Conservation (phyloP, 2,888 invertebrate genomes). For the Emmelina monodactyla region DNA sequence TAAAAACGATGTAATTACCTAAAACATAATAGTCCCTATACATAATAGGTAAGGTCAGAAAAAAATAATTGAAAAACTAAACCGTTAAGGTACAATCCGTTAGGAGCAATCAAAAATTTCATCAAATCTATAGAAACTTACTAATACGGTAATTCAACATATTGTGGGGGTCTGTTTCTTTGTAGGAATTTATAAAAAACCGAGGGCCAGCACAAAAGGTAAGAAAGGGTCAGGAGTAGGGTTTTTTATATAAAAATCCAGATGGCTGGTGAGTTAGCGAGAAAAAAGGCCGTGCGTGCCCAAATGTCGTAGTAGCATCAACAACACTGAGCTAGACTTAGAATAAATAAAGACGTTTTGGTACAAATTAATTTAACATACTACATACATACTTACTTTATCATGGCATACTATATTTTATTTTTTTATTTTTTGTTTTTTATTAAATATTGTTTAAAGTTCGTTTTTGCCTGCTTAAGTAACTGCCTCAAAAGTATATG, state of each 20-base stretch:
- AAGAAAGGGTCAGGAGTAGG: slow-evolving; percentile 63
- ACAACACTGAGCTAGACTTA: no score
- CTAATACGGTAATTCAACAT: slow-evolving; percentile 65
- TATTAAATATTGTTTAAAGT: neutral
- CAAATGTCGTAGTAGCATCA: slow-evolving; percentile 42
- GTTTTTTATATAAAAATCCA: slow-evolving; percentile 58
- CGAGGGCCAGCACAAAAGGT: slow-evolving; percentile 55
- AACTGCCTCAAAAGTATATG: no score
- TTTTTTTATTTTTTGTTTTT: slow-evolving; percentile 1
- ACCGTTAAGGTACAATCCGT: slow-evolving; percentile 61
- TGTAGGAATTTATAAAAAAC: slow-evolving; percentile 37
- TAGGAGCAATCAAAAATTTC: slow-evolving; percentile 62
- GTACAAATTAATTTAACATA: no score
- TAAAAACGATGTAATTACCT: neutral
- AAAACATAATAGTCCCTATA: neutral
- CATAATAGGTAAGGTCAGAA: slow-evolving; percentile 23
- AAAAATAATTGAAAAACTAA: slow-evolving; percentile 36
- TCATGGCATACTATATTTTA: slow-evolving; percentile 2
- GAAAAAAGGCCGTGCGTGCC: slow-evolving; percentile 61
- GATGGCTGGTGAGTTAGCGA: slow-evolving; percentile 59
- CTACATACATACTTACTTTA: no score
- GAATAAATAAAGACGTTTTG: no score
- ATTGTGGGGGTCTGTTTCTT: slow-evolving; percentile 50
- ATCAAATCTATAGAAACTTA: slow-evolving; percentile 55
- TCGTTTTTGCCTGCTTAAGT: no score